phyloP scores from a whole-genome alignment of 2,797 vertebrate genomes.

The Hybognathus amarus region DNA sequence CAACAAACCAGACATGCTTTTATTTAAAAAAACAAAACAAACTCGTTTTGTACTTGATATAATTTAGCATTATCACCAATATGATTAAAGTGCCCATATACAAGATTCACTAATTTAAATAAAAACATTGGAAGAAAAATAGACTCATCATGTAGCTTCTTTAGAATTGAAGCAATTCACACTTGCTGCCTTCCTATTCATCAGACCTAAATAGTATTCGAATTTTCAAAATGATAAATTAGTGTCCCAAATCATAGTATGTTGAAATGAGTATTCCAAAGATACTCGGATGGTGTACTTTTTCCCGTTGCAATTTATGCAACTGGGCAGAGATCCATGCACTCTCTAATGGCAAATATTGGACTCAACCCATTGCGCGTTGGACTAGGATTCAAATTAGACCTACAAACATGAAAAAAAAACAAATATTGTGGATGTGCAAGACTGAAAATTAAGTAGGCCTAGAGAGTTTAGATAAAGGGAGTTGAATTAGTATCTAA shows the following conservation, averaged over 20 bases:
- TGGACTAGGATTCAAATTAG: background rate
- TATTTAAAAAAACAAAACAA: background rate
- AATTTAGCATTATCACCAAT: background rate
- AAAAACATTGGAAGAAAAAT: background rate
- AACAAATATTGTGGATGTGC: background rate
- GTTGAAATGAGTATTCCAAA: background rate
- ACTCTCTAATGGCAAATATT: background rate
- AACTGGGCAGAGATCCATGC: background rate
- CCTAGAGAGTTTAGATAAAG: background rate
- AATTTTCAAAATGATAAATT: background rate
- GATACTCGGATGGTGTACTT: background rate
- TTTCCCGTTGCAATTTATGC: background rate
- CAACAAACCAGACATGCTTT: background rate
- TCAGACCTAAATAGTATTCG: background rate
- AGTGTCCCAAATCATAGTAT: background rate
- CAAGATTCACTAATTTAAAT: background rate
- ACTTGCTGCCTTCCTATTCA: background rate
- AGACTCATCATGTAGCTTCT: background rate
- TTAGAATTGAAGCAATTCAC: background rate
- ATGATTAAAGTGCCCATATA: background rate
- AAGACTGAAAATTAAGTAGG: background rate
- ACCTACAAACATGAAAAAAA: background rate
- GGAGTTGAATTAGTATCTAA: background rate
- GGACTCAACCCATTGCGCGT: background rate
- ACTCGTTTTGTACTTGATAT: background rate